phyloP scores from a whole-genome alignment of 2,113 vertebrate genomes.

The Labrus mixtus region DNA sequence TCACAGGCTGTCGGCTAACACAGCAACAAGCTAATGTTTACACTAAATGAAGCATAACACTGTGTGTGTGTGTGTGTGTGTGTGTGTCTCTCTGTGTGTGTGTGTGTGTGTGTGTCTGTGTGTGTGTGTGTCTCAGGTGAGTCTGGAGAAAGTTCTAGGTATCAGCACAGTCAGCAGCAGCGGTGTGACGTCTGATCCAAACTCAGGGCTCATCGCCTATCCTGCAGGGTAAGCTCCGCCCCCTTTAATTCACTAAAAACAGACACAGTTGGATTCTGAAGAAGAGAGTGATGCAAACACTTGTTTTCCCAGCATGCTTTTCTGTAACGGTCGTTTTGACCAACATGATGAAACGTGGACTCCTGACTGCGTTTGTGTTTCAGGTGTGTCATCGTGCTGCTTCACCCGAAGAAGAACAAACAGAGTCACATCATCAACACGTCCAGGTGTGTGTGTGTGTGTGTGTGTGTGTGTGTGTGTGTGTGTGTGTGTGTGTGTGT shows the following conservation, averaged over 20 bases:
- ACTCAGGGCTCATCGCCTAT: constrained; percentile 88
- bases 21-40: constrained; percentile 6
- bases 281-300: no score
- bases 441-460: constrained; percentile 74
- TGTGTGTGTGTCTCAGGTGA: constrained; percentile 80
- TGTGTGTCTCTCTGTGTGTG: not conserved
- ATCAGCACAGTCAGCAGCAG: constrained; percentile 86
- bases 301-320: constrained; percentile 1
- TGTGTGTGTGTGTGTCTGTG: not conserved
- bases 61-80: no score
- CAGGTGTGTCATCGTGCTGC: constrained; percentile 90
- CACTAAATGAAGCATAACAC: not conserved
- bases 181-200: constrained; percentile 87
- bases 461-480: no score
- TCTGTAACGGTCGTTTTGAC: not conserved
- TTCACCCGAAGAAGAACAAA: constrained; percentile 85
- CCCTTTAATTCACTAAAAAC: not conserved
- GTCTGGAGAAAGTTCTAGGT: constrained; percentile 89
- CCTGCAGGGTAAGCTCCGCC: constrained; percentile 87
- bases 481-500: no score
- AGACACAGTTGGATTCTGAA: no score
- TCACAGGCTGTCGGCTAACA: not conserved
- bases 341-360: not conserved
- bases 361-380: constrained; percentile 32
- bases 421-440: constrained; percentile 90